Evolutionary conservation across 2,888 invertebrate genomes (phyloP).

Genomic region (Allolobophora icterica): DNA sequence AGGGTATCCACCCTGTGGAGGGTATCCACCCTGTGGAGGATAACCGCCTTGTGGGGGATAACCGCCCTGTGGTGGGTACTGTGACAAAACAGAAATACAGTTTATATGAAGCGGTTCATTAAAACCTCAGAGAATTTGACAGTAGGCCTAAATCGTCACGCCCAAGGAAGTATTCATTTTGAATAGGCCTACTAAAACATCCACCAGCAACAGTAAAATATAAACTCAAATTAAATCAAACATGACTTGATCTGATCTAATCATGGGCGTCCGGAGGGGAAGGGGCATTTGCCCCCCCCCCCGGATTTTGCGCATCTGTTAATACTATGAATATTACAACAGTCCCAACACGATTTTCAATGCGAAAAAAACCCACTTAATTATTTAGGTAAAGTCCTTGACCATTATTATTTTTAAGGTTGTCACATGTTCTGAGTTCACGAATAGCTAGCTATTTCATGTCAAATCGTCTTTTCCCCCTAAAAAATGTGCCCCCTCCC

Average conservation of each 20-base stretch:
- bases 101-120: background rate
- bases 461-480: no score
- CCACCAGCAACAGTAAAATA: background rate
- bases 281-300: no score
- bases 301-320: no score
- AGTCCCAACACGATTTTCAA: no score
- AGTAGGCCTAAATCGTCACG: background rate
- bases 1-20: background rate
- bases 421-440: no score
- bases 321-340: no score
- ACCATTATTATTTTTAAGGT: no score
- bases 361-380: no score
- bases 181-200: background rate
- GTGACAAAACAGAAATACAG: background rate
- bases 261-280: no score
- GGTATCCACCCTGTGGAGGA: background rate
- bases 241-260: background rate
- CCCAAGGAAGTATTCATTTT: background rate
- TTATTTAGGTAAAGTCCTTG: no score
- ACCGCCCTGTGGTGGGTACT: slow-evolving; percentile 18
- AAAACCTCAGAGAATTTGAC: background rate
- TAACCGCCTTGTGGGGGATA: background rate
- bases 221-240: background rate
- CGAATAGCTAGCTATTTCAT: no score
- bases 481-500: no score